Base-by-base conservation (phyloP, 2,797 vertebrate genomes). In the Sylvilagus floridanus region DNA sequence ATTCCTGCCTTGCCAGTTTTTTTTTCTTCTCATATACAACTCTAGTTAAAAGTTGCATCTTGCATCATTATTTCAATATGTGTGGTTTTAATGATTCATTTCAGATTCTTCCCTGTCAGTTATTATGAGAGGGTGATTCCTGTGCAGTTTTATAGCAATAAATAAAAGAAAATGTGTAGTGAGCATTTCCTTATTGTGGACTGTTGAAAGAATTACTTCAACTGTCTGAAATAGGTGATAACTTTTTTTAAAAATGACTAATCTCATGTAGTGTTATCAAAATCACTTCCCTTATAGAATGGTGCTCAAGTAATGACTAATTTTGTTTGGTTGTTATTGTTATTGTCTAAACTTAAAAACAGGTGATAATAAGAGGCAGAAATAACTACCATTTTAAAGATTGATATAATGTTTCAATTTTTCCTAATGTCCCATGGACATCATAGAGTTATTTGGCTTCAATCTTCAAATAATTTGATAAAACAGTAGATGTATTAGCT, bases 381-480 rank as follows among this genome's bases (percentile, higher is more conserved):
- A 93, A n/a, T 62, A 60, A 62, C 66, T 88, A 82, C 89, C 7
- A 92, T 14, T 89, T 32, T 71, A 32, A 37, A 88, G 28, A 81
- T 16, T 17, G 1, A 63, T n/a, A 22, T 0, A 81, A 37, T 78
- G 42, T 82, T 69, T 92, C 54, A 84, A 5, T 65, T 95, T 96
- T 77, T 62, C 19, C 81, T 93, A 73, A 75, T 47, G 8, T 85
- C 7, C 14, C 71, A 0, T 24, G 0, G 16, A 17, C 7, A 60
- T 57, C 37, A 77, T 47, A 76, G 19, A 84, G 73, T 75, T 78
- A 28, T 0, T 65, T 89, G 91, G 35, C 28, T 60, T 92, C 11
- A 37, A 6, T 66, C 37, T 87, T 96, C 42, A 93, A 90, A 75
- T 88, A 62, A 90, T 62, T 77, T 94, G 68, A 60, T 52, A 16